Base-by-base conservation (phyloP, 2,888 invertebrate species). In the Drosophila histrio region DNA sequence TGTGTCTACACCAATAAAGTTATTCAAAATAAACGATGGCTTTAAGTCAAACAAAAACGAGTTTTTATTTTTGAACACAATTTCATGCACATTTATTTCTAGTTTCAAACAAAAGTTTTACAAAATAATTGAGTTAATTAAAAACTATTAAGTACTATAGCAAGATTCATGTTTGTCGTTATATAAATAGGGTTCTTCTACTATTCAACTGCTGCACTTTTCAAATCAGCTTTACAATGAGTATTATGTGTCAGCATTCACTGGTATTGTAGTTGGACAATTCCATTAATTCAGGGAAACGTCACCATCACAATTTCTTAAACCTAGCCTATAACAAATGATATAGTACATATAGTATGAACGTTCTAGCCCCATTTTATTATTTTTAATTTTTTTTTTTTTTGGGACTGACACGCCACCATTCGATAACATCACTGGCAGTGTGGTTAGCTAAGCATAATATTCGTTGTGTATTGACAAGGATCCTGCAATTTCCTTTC, bases 401-500 rank as follows among this genome's bases (percentile, higher is more conserved):
- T 4, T 11, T 34, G 22, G 28, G 24, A 36, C 63, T 26, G 21
- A 62, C 54, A 62, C 62, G 44, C 73, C 66, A 71, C 64, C 52
- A 72, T 76, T 72, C 72, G 50, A 72, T 65, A 70, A 69, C 70
- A 77, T 73, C 82, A 70, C 71, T 83, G 90, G 91, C 91, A 91
- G 91, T 91, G 89, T 89, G 88, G 87, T 91, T 91, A 90, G 91
- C 90, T 90, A 84, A 85, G 76, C 69, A 76, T 72, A 75, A 77
- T 84, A 72, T 86, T 89, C 89, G 89, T 89, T 90, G 90, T 81
- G 85, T 70, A 47, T 77, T 68, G 68, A 70, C 65, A 75, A 64
- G 72, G 80, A 53, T 65, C 68, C 82, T 62, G 75, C 72, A 56
- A 58, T 66, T 65, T 71, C 59, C 67, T 58, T 61, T 60, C 52